Conservation (phyloP, 2,888 invertebrate species). For the Oasisia sp. region DNA sequence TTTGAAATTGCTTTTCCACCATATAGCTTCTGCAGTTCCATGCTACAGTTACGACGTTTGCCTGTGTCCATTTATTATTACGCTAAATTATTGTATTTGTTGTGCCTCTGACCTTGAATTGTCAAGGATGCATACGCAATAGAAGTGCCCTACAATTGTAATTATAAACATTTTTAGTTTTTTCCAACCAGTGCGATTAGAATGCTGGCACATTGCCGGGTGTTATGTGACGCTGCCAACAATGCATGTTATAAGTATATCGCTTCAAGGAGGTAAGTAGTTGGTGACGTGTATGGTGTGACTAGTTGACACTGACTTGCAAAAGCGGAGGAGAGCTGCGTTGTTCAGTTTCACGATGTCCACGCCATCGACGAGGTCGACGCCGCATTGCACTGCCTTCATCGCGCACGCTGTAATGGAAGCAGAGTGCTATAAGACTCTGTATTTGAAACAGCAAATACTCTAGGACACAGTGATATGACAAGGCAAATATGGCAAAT, state of each 20-base stretch:
- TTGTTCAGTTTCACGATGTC: neutral
- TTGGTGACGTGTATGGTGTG: neutral
- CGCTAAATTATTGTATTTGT: too few relatives aligned
- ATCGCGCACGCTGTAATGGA: neutral
- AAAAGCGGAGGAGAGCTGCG: neutral
- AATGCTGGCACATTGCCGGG: too few relatives aligned
- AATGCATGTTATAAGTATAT: neutral
- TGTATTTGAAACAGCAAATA: neutral
- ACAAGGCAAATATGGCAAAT: neutral
- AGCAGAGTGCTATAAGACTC: neutral
- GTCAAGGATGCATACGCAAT: too few relatives aligned
- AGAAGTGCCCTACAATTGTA: too few relatives aligned
- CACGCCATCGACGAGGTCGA: neutral
- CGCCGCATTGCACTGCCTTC: neutral
- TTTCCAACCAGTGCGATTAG: too few relatives aligned
- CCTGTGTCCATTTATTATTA: too few relatives aligned
- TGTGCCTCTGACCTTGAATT: too few relatives aligned
- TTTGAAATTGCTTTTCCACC: too few relatives aligned
- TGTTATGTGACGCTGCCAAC: too few relatives aligned
- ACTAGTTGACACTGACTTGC: neutral
- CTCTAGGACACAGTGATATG: neutral
- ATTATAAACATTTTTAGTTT: too few relatives aligned
- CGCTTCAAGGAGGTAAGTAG: neutral
- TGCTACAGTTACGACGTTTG: too few relatives aligned
- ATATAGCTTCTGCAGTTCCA: too few relatives aligned